These are phyloP conservation scores for Uria aalge DNA, from an alignment of 2,113 vertebrate species.

Conservation along the genomic window DNA sequence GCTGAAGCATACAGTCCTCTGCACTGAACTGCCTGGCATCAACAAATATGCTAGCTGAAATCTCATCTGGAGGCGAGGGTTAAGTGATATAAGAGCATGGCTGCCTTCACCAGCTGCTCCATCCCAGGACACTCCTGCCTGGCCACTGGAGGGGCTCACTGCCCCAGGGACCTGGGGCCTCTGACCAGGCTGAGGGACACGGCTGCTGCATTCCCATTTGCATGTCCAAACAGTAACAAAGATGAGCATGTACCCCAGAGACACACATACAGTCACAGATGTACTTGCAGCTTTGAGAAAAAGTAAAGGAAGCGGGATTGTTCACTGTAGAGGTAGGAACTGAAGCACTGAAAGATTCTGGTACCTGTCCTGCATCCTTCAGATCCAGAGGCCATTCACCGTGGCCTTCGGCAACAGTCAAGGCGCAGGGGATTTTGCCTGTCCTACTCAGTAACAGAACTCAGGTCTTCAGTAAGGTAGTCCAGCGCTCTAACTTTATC, in stretches of 20 bases:
- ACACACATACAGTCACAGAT: neutral
- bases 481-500: neutral
- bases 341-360: neutral
- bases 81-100: neutral
- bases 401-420: neutral
- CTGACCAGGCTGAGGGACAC: neutral
- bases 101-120: neutral
- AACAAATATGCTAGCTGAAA: neutral
- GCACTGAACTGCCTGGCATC: neutral
- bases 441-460: neutral
- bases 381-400: neutral
- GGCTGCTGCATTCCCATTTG: neutral
- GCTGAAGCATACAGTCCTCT: neutral
- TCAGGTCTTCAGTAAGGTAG: neutral
- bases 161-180: accelerated
- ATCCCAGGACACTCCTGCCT: neutral
- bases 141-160: neutral
- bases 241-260: neutral
- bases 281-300: neutral
- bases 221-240: neutral
- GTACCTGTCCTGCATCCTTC: neutral
- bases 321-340: neutral
- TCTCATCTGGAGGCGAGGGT: neutral
- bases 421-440: neutral
- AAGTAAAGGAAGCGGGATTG: neutral